Conservation (phyloP, 2,113 vertebrate species). For the Loxodonta africana region DNA sequence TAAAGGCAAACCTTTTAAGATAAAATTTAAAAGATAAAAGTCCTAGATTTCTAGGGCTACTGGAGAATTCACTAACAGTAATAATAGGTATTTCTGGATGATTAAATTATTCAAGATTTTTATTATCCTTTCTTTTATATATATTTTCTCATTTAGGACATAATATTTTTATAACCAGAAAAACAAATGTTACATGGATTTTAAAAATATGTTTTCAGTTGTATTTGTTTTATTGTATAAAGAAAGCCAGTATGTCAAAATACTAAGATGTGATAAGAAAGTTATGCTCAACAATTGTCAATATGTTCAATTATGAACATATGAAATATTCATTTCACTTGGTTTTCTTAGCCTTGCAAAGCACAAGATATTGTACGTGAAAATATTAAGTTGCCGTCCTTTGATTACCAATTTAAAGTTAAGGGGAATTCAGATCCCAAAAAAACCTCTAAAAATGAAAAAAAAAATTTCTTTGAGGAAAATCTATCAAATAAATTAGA, state of each 20-base stretch:
- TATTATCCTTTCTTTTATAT: background rate
- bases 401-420: background rate
- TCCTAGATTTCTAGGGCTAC: background rate
- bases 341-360: background rate
- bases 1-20: conserved; percentile 2
- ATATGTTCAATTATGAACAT: background rate
- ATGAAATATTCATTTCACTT: background rate
- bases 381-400: background rate
- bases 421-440: background rate
- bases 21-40: background rate
- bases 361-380: background rate
- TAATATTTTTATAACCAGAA: background rate
- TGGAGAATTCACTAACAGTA: background rate
- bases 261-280: background rate
- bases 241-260: background rate
- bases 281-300: background rate
- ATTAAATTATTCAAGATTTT: conserved; percentile 40
- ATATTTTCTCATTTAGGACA: background rate
- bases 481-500: conserved; percentile 30
- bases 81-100: background rate
- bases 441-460: background rate
- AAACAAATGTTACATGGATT: background rate
- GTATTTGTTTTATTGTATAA: background rate
- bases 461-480: background rate
- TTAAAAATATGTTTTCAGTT: background rate